Evolutionary conservation across 2,113 vertebrate genomes (phyloP), one percentile per base, ranked within the genome.

Genomic region (Ptychochromis oligacanthus): DNA sequence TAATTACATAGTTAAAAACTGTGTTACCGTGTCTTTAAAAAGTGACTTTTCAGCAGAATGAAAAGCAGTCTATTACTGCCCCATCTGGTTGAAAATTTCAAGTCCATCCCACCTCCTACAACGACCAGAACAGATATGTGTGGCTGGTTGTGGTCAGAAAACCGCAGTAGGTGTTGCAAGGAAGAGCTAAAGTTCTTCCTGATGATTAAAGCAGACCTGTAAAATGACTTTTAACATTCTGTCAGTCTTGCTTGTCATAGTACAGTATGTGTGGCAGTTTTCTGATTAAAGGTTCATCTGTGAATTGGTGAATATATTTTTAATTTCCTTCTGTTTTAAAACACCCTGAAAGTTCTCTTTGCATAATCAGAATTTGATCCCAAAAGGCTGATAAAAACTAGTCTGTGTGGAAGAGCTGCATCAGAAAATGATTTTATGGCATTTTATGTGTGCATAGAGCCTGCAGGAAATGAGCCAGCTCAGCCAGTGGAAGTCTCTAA

Each of bases 41-140:
- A 54, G 52, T 72, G 26, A 54, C 43, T 54, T 18, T 72, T 49
- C 52, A 54, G 26, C 67, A 72, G 26, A 52, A 17, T 54, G 67
- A 72, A 72, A 72, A 52, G 43, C 52, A 52, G 43, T 52, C 65
- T 49, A 49, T 52, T 70, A 70, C 65, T 70, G 65, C 43, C 65
- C 65, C 43, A 72, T 72, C 43, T 72, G 46, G 18, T n/a, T n/a
- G 26, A 72, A 72, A 72, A 54, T 54, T 8, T 52, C 17, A 72
- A 52, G 26, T 17, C 67, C 46, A 54, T 72, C 4, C 46, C 17
- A 49, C 15, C 15, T 72, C 46, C 31, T 31, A 31, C 11, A 52
- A n/a, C 14, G 24, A 26, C 56, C 55, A 26, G 24, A 31, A 31
- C 17, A 72, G 26, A 72, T 34, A 52, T 26, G 46, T 72, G 67